Evolutionary conservation across 2,888 invertebrate species (phyloP), one percentile per base, ranked within the genome.

Genomic region (Quadriops clusia): DNA sequence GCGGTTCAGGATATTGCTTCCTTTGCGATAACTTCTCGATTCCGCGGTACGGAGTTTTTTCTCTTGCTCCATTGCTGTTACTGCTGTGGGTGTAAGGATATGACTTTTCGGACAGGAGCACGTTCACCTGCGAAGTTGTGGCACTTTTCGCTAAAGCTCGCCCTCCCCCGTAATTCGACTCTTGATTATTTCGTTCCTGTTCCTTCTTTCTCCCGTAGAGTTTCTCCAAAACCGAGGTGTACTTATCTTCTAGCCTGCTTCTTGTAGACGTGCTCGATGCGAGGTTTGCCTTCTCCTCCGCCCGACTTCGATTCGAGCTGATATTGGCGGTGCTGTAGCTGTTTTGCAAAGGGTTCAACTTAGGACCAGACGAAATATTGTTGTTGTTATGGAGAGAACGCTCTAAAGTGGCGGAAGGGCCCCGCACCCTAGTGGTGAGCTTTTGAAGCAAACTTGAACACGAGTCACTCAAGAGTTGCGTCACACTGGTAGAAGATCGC

Each of bases 391-490:
- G 63, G 32, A 65, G 58, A 43, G 43, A 45, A 54, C 63, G 48
- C 61, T 63, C 63, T 20, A 45, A 43, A 4, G 56, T 52, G 5
- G 64, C 76, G 28, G 84, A 84, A 21, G 84, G 83, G 27, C 82
- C 82, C 38, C 86, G 73, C 26, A 72, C 72, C 40, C 80, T 71
- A 17, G 77, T 79, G 5, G 74, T 69, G 49, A 89, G 67, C 43
- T 85, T 71, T 56, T 85, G 85, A 49, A 89, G 70, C 44, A 89
- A 70, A 62, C 74, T 87, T 51, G 83, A 81, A 62, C 85, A 89
- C 46, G 86, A 85, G 57, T 89, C 87, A 45, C 79, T 80, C 46
- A 89, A 65, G 50, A 89, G 65, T 61, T 89, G 87, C 41, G 85
- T 80, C 47, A 89, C 84, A 63, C 85, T 86, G 28, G 77, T 75